Conservation (phyloP, 2,113 vertebrate genomes). For the Albula goreensis region DNA sequence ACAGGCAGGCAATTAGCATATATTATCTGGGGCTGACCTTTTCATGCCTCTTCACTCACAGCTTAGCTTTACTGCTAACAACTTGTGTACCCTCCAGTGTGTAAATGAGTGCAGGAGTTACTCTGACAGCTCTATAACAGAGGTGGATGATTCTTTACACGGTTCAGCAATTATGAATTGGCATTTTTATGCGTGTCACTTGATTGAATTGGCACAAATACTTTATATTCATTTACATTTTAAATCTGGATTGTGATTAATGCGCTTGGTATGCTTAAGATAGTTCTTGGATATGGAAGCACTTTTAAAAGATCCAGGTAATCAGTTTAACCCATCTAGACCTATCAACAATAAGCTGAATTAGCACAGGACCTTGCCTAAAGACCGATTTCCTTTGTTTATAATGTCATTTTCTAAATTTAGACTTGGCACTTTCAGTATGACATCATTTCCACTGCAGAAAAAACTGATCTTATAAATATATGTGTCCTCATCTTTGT, state of each 20-base stretch:
- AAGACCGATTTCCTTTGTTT: background rate
- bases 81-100: background rate
- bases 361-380: background rate
- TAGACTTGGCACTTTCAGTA: background rate
- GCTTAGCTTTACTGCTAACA: constrained; percentile 18
- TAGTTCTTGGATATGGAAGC: background rate
- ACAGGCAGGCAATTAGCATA: constrained; percentile 63
- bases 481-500: background rate
- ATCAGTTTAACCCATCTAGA: background rate
- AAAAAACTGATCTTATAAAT: background rate
- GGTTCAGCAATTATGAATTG: background rate
- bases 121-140: background rate
- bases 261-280: background rate
- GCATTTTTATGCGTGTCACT: background rate
- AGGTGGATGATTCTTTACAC: background rate
- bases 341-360: background rate
- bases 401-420: background rate
- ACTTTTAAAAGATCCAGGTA: background rate
- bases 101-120: background rate
- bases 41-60: constrained; percentile 39
- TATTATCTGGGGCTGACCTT: constrained; percentile 57
- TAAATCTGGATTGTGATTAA: background rate
- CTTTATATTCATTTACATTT: background rate
- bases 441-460: background rate
- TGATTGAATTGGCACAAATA: background rate